Conservation (phyloP, 2,113 vertebrate species). For the Pelusios castaneus region DNA sequence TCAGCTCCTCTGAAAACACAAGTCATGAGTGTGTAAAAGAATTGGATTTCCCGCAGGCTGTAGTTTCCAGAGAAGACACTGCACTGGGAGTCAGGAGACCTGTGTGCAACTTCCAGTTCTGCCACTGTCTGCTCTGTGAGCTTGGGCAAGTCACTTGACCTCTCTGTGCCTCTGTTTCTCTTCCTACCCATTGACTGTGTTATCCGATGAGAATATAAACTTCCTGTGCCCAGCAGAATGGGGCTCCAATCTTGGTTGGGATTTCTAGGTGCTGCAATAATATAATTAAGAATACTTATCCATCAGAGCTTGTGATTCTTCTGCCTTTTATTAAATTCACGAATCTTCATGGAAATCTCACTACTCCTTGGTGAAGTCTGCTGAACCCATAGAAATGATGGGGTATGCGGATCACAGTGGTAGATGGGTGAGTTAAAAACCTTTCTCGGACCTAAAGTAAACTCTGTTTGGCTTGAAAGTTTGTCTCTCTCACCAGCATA, state of each 20-base stretch:
- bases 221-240: neutral
- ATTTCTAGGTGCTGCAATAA: neutral
- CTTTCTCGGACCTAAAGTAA: neutral
- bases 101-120: too few species aligned
- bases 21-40: too few species aligned
- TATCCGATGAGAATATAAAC: neutral
- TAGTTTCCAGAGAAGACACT: too few species aligned
- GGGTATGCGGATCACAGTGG: neutral
- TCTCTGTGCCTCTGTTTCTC: neutral
- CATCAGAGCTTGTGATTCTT: neutral
- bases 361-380: neutral
- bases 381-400: neutral
- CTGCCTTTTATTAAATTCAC: neutral
- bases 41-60: too few species aligned
- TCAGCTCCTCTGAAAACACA: too few species aligned
- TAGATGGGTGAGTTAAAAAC: neutral
- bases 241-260: neutral
- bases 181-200: neutral
- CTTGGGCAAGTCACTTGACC: neutral
- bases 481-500: neutral
- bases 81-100: too few species aligned
- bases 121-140: neutral
- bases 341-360: neutral
- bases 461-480: neutral
- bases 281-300: neutral